phyloP scores from a whole-genome alignment of 2,113 vertebrate genomes.

The Peromyscus leucopus region DNA sequence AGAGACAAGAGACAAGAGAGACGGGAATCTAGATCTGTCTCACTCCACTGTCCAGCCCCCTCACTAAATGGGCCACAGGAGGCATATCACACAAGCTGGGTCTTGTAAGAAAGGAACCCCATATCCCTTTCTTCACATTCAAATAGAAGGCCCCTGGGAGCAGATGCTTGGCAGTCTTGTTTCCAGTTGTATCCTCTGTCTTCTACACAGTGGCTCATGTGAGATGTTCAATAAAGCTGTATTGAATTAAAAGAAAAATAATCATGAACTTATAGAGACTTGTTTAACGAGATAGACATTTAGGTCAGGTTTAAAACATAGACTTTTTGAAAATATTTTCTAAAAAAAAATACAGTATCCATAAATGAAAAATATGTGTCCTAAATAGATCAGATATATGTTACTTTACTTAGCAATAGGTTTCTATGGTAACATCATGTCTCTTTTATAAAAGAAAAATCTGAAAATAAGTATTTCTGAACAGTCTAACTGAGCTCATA shows the following conservation, averaged over 20 bases:
- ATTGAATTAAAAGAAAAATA: constrained; percentile 7
- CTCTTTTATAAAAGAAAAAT: constrained; percentile 74
- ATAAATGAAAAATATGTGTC: constrained; percentile 61
- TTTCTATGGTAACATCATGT: constrained; percentile 75
- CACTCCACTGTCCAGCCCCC: neutral
- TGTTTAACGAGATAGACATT: neutral
- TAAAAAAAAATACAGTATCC: constrained; percentile 34
- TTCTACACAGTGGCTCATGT: neutral
- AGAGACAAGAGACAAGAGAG: neutral
- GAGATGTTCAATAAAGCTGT: neutral
- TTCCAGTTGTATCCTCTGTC: neutral
- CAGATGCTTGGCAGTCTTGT: neutral
- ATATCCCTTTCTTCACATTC: neutral
- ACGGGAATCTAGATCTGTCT: neutral
- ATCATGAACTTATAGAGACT: neutral
- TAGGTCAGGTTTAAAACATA: constrained; percentile 28
- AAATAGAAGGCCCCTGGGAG: neutral
- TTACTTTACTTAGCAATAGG: constrained; percentile 70
- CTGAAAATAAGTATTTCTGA: constrained; percentile 60
- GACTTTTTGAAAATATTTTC: constrained; percentile 62
- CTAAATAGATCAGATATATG: constrained; percentile 77
- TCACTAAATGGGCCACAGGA: neutral
- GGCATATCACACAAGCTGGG: neutral
- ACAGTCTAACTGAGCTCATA: neutral
- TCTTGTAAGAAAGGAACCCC: constrained; percentile 9